phyloP scores from a whole-genome alignment of 2,888 invertebrate species.

The Gibbula magus region DNA sequence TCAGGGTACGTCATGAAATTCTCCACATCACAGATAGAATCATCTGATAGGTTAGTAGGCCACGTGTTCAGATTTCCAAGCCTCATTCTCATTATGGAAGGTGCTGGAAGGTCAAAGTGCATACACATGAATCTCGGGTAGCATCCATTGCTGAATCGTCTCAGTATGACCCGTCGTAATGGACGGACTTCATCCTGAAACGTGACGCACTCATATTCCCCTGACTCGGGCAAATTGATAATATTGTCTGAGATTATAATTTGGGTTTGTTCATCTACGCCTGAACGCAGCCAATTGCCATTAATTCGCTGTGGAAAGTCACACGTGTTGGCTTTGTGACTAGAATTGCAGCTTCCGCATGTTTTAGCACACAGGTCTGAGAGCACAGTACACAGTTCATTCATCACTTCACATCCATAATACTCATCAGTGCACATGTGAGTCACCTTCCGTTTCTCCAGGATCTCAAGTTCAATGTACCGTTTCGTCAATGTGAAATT shows the following conservation, averaged over 20 bases:
- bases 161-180: constrained; percentile 38
- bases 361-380: constrained; percentile 30
- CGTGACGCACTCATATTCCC: constrained; percentile 41
- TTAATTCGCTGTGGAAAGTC: constrained; percentile 34
- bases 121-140: constrained; percentile 50
- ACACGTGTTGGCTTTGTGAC: constrained; percentile 7
- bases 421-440: constrained; percentile 36
- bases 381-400: constrained; percentile 28
- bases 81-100: constrained; percentile 41
- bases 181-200: constrained; percentile 32
- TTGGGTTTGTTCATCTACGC: constrained; percentile 6
- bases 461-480: constrained; percentile 27
- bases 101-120: constrained; percentile 44
- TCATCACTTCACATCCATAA: constrained; percentile 24
- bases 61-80: constrained; percentile 41
- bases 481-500: constrained; percentile 25
- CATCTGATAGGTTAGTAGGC: constrained; percentile 43
- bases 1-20: constrained; percentile 47
- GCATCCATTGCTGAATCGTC: constrained; percentile 46
- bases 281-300: constrained; percentile 35
- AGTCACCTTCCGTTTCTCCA: constrained; percentile 27
- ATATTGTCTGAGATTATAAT: constrained; percentile 31
- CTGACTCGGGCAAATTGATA: constrained; percentile 32
- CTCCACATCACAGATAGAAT: constrained; percentile 42
- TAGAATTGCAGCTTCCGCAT: constrained; percentile 31